Base-by-base conservation (phyloP, 2,797 vertebrate species). In the Sebastes umbrosus region DNA sequence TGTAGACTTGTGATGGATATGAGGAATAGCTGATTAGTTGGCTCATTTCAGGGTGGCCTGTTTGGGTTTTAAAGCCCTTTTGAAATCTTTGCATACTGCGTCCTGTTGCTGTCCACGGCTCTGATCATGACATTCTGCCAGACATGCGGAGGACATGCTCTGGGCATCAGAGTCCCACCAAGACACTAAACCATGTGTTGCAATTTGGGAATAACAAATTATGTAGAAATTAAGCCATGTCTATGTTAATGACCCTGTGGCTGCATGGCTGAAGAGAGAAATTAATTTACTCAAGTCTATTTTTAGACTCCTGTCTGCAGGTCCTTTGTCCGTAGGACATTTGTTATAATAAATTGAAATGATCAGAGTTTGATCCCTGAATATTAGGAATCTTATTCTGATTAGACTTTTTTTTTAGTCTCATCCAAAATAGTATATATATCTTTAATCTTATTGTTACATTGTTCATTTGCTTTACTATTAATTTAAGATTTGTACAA, bases 111-210 rank as follows among this genome's bases (percentile, higher is more conserved):
- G 50, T 81, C 39, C 22, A 1, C 20, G 13, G 72, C 68, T 75
- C 77, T 88, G 84, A 87, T 81, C 71, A 58, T 76, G 73, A 90
- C 83, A 84, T 89, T 87, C 69, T 86, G 80, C 72, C 80, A 79
- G 73, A 86, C 76, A 82, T 18, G 25, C 18, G 29, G 70, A 85
- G 46, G 81, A 83, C 83, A 76, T 85, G 85, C 78, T 90, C 65
- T 22, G 73, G 76, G 79, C 81, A 82, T 82, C 79, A 79, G 79
- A 84, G 85, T 90, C 84, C 77, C 88, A 87, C 72, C 77, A 90
- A 90, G 84, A 80, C 84, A 86, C 77, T 93, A 88, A 91, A 83
- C 84, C 81, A 62, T 91, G 90, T 90, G 88, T 88, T 92, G 85
- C 80, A 87, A 88, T 85, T 81, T 84, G 87, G 85, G 85, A 92